Conservation (phyloP, 2,797 vertebrate species). For the Fringilla coelebs region DNA sequence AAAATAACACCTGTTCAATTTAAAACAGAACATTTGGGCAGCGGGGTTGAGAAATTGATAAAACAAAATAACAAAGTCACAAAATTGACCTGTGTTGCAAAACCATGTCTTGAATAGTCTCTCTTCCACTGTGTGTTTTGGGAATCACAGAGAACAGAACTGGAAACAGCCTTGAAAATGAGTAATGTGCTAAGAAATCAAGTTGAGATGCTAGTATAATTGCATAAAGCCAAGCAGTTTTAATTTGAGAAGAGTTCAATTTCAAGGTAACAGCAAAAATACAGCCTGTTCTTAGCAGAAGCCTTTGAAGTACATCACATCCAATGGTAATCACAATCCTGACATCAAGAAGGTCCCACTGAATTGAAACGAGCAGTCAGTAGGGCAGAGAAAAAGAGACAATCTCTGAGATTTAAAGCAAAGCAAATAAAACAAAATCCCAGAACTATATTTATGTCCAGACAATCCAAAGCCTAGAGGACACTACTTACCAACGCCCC, state of each 20-base stretch:
- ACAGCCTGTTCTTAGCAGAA: neutral
- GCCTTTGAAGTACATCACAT: neutral
- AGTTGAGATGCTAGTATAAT: neutral
- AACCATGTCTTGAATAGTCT: neutral
- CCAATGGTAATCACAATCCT: neutral
- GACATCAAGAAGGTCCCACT: neutral
- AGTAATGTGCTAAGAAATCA: neutral
- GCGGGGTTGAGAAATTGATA: neutral
- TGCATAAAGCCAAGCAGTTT: neutral
- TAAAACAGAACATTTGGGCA: neutral
- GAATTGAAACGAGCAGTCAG: neutral
- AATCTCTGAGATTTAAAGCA: neutral
- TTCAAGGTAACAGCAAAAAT: neutral
- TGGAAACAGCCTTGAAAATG: neutral
- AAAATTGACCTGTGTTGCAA: neutral
- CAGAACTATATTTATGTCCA: neutral
- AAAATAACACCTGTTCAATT: neutral
- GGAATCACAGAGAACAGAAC: neutral
- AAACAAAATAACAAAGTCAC: fast-evolving
- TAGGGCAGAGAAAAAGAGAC: neutral
- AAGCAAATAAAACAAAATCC: neutral
- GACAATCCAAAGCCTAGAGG: neutral
- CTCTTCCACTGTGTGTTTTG: neutral
- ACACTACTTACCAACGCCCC: neutral
- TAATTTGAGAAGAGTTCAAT: neutral